Evolutionary conservation across 2,797 vertebrate genomes (phyloP).

Genomic region (Gila robusta): DNA sequence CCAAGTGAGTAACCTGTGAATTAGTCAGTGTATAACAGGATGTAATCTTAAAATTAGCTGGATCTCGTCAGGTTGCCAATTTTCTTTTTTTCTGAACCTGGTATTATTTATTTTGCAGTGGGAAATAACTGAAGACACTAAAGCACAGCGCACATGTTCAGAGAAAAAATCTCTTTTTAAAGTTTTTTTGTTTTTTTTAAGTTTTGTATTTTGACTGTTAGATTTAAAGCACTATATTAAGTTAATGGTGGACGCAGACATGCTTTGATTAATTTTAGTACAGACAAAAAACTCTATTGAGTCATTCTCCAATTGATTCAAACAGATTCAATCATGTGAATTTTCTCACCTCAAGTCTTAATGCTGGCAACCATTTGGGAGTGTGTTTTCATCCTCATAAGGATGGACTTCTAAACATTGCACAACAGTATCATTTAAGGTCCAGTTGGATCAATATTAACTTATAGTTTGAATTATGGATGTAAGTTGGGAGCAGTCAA

Average conservation of each 20-base stretch:
- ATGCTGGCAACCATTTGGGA: slow-evolving; percentile 11
- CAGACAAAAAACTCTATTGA: background rate
- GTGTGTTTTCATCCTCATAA: slow-evolving; percentile 8
- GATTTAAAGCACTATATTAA: slow-evolving; percentile 6
- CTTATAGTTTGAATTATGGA: background rate
- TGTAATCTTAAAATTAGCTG: slow-evolving; percentile 42
- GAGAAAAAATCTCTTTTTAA: background rate
- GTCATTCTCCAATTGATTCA: background rate
- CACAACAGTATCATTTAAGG: slow-evolving; percentile 17
- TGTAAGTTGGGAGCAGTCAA: background rate
- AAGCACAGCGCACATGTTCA: slow-evolving; percentile 31
- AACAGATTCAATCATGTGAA: slow-evolving; percentile 14
- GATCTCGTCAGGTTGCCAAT: slow-evolving; percentile 41
- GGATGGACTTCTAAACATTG: background rate
- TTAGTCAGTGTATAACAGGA: slow-evolving; percentile 44
- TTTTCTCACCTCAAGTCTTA: slow-evolving; percentile 39
- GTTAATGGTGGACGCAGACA: background rate
- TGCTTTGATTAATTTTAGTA: slow-evolving; percentile 15
- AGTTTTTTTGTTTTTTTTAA: background rate
- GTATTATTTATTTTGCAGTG: slow-evolving; percentile 61
- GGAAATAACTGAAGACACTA: slow-evolving; percentile 37
- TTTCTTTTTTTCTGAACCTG: background rate
- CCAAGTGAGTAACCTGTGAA: slow-evolving; percentile 45
- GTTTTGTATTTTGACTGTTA: slow-evolving; percentile 20
- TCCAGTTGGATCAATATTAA: background rate